Evolutionary conservation across 2,113 vertebrate species (phyloP).

Genomic region (Sitta europaea): DNA sequence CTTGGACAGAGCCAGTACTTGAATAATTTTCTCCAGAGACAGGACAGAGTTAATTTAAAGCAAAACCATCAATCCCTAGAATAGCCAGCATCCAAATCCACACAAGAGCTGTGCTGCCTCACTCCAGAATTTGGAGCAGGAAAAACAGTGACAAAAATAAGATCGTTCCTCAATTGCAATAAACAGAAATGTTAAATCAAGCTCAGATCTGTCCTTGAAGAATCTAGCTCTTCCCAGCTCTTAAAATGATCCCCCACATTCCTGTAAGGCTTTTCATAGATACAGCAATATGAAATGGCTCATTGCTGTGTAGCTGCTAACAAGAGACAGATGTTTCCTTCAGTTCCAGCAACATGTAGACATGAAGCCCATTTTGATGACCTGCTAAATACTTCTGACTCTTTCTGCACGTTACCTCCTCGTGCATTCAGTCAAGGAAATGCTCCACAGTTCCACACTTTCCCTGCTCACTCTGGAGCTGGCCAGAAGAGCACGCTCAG

Average conservation of each 20-base stretch:
- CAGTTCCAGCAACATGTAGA: not conserved
- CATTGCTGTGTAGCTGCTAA: slow-evolving; percentile 11
- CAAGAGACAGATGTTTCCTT: slow-evolving; percentile 37
- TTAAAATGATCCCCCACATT: not conserved
- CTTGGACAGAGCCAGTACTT: not conserved
- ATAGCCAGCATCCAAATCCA: not conserved
- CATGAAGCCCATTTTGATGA: not conserved
- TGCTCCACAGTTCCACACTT: not conserved
- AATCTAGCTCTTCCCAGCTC: not conserved
- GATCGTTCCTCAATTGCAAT: not conserved
- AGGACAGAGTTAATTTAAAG: not conserved
- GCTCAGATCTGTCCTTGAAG: not conserved
- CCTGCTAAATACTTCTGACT: slow-evolving; percentile 9
- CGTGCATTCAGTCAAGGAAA: not conserved
- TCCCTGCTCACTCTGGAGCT: not conserved
- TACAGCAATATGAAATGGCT: not conserved
- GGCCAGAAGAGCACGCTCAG: not conserved
- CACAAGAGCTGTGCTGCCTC: not conserved
- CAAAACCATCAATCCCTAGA: not conserved
- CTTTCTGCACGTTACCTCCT: not conserved
- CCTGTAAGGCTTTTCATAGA: slow-evolving; percentile 11
- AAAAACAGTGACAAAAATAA: not conserved
- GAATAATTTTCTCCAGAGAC: not conserved
- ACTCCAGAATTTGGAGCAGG: not conserved
- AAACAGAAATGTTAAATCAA: not conserved